These are phyloP conservation scores for Ariopsis seemanni DNA, from an alignment of 2,113 vertebrate species.

Conservation along the genomic window DNA sequence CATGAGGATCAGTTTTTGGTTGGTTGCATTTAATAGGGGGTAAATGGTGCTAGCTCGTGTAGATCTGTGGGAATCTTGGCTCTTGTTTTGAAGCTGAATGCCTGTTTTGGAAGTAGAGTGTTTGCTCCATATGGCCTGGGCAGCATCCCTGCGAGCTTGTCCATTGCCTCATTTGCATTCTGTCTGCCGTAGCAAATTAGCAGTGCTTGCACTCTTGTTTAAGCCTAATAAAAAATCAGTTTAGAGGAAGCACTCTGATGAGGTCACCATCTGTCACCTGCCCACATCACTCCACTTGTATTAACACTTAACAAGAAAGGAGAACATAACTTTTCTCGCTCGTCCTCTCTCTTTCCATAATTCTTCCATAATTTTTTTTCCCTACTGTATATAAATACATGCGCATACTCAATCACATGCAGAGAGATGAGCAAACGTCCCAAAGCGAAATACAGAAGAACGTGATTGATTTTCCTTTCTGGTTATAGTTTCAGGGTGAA, in stretches of 20 bases:
- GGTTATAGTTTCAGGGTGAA: slow-evolving; percentile 49
- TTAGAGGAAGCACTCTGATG: slow-evolving; percentile 76
- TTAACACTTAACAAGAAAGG: slow-evolving; percentile 9
- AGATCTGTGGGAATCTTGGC: slow-evolving; percentile 36
- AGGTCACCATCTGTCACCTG: slow-evolving; percentile 86
- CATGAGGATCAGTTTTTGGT: neutral
- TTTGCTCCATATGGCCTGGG: slow-evolving; percentile 73
- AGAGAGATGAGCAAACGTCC: slow-evolving; percentile 39
- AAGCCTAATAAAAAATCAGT: slow-evolving; percentile 89
- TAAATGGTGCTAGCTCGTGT: slow-evolving; percentile 13
- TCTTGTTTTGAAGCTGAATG: slow-evolving; percentile 57
- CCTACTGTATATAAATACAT: slow-evolving; percentile 15
- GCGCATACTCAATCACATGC: neutral
- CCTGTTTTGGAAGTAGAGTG: slow-evolving; percentile 65
- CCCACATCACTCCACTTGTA: slow-evolving; percentile 71
- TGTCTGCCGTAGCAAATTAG: slow-evolving; percentile 83
- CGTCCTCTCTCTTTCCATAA: neutral
- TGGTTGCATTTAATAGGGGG: slow-evolving; percentile 24
- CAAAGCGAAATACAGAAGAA: slow-evolving; percentile 38
- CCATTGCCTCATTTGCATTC: slow-evolving; percentile 71
- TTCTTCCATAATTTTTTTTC: slow-evolving; percentile 4
- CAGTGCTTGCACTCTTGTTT: slow-evolving; percentile 80
- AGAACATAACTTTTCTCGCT: neutral
- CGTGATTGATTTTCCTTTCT: slow-evolving; percentile 54
- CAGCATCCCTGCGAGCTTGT: slow-evolving; percentile 68